These are phyloP conservation scores for Chelonus formosanus DNA, from an alignment of 2,888 invertebrate genomes.

Conservation along the genomic window DNA sequence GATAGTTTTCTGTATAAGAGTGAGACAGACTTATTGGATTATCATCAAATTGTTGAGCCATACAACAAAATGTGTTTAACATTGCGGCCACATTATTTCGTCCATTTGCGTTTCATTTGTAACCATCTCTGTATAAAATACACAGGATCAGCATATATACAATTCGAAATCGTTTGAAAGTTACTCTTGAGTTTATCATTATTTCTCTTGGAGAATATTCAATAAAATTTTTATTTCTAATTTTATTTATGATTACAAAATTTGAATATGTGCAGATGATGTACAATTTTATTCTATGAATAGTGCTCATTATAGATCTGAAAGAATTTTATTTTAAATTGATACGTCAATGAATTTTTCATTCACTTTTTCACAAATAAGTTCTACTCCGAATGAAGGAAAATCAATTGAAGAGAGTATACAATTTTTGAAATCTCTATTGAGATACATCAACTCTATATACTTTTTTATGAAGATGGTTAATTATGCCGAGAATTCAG, in stretches of 20 bases:
- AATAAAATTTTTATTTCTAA: no score
- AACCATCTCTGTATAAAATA: not conserved
- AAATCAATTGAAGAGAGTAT: no score
- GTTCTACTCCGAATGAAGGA: no score
- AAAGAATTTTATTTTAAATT: not conserved
- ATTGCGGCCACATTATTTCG: conserved; percentile 6
- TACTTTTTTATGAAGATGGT: no score
- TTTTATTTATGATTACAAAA: not conserved
- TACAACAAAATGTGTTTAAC: conserved; percentile 11
- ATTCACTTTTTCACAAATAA: no score
- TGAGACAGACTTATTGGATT: conserved; percentile 1
- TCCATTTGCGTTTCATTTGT: conserved; percentile 15
- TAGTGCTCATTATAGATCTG: conserved; percentile 6
- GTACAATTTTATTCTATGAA: not conserved
- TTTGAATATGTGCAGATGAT: not conserved
- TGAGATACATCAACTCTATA: no score
- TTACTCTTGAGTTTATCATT: no score
- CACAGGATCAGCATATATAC: not conserved
- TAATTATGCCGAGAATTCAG: no score
- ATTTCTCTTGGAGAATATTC: no score
- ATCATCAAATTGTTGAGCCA: conserved; percentile 13
- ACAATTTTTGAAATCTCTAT: no score
- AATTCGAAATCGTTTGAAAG: no score
- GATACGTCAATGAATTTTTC: no score
- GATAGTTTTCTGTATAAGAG: not conserved